Base-by-base conservation (phyloP, 2,797 vertebrate genomes). In the Phrynocephalus vlangalii region DNA sequence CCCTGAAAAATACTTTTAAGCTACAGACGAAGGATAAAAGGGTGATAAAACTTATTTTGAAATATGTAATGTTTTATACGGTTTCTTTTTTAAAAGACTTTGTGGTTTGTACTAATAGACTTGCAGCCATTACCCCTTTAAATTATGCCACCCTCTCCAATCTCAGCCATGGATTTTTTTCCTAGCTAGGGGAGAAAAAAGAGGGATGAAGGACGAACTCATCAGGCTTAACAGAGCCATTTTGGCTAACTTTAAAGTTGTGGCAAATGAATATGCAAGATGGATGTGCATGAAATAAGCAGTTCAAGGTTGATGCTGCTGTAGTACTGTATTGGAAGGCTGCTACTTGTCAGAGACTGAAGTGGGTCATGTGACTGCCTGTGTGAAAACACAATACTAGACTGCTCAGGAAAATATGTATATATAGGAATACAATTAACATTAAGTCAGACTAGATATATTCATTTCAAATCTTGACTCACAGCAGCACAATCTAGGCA, bases 21-120 rank as follows among this genome's bases (percentile, higher is more conserved):
- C 60, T 88, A 75, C 71, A 80, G 83, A 76, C 68, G 79, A 88
- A 77, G 87, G 83, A 70, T 82, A 85, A 76, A 79, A 85, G 87
- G 50, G 56, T 44, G 79, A 85, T 56, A 88, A 85, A 88, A 82
- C 56, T 83, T 96, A 96, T 97, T 97, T 97, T 97, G 95, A 92
- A 96, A 95, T 86, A 95, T 88, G 82, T 92, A 91, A 68, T 93
- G 93, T 97, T 97, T 97, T 97, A 94, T 96, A 96, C 90, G 93
- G 95, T 95, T 96, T 94, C 92, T 92, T 94, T 96, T 96, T 96
- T 94, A 87, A 76, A 88, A 81, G 71, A 81, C 93, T 88, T 92
- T 94, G 94, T 88, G 67, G 88, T 95, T 96, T 95, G 86, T 96
- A 93, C 86, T 91, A 88, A 90, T 85, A 67, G 92, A 96, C 90